A percentile compares a stretch with the other conserved stretches of the same genome.
Conservation (phyloP, 1,140 invertebrate species). For the Thrips palmi region DNA sequence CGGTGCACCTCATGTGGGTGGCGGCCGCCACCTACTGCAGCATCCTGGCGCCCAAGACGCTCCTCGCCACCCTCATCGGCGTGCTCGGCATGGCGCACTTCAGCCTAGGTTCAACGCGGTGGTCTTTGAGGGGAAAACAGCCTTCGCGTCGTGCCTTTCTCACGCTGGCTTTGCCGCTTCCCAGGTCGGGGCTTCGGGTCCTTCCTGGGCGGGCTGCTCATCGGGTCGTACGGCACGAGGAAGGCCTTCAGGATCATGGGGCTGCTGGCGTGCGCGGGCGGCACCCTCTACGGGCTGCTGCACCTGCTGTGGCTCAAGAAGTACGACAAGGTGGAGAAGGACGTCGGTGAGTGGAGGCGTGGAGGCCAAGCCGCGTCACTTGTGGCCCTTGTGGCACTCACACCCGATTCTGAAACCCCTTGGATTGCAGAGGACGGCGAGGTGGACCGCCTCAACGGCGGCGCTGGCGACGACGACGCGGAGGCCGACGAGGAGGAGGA, state of each 20-base stretch:
- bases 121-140: constrained; percentile 7
- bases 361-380: constrained; percentile 4
- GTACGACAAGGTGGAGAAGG: constrained; percentile 26
- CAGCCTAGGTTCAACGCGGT: constrained; percentile 59
- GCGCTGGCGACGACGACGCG: constrained; percentile 15
- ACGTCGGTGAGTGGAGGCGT: constrained; percentile 20
- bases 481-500: constrained; percentile 11
- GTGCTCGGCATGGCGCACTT: constrained; percentile 67
- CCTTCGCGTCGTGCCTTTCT: not conserved
- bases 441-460: constrained; percentile 30
- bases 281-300: constrained; percentile 45
- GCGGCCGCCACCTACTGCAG: constrained; percentile 72
- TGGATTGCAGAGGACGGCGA: constrained; percentile 28
- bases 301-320: constrained; percentile 51
- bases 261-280: constrained; percentile 41
- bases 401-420: not conserved
- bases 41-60: constrained; percentile 53
- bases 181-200: constrained; percentile 54
- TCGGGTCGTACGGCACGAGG: constrained; percentile 46
- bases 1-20: constrained; percentile 74
- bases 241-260: constrained; percentile 61
- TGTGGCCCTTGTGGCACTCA: not conserved
- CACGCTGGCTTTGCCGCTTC: constrained; percentile 1
- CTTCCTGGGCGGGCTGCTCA: constrained; percentile 58
- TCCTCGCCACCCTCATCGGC: constrained; percentile 64